Base-by-base conservation (phyloP, 2,888 invertebrate genomes). In the Phaedon cochleariae region DNA sequence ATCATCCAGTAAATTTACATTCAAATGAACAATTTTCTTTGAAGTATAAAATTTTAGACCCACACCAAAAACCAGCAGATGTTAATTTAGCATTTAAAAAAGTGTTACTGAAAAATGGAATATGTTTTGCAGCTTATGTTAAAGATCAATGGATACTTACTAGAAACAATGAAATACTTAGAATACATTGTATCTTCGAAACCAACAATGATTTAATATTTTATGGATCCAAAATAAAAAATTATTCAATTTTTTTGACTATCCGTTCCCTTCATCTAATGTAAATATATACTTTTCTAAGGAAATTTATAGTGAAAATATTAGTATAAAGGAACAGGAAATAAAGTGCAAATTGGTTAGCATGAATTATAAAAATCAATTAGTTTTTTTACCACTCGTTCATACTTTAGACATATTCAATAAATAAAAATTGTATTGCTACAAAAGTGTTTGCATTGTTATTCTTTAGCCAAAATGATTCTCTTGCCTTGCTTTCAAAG, bases 91-190 rank as follows among this genome's bases (percentile, higher is more conserved):
- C 59, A 59, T 59, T 59, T 59, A 9, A 59, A 29, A 48, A 48
- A 20, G 59, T 59, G 34, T 15, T 59, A 51, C 31, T 54, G 18
- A 54, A 55, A 48, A 61, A 53, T 61, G 54, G 61, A 45, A 52
- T 61, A 52, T 53, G 54, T 54, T 61, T 61, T 53, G 53, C 61
- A 53, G 29, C 45, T 17, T 54, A 54, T 37, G 48, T 52, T 29
- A 55, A 55, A 57, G 49, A 62, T 62, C 55, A 55, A 57, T 62
- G 51, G 57, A 55, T 62, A 37, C 55, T 62, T 7, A 62, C 62
- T 48, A 62, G 46, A 62, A 55, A 62, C 57, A 57, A 57, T 17
- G 62, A 55, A 34, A 57, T 62, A 57, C 48, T 57, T 34, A 55
- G 34, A 55, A 49, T 62, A 49, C 17, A 57, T 57, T 62, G 55